These are phyloP conservation scores for Drosophila putrida DNA, from an alignment of 2,888 invertebrate genomes.

Conservation along the genomic window DNA sequence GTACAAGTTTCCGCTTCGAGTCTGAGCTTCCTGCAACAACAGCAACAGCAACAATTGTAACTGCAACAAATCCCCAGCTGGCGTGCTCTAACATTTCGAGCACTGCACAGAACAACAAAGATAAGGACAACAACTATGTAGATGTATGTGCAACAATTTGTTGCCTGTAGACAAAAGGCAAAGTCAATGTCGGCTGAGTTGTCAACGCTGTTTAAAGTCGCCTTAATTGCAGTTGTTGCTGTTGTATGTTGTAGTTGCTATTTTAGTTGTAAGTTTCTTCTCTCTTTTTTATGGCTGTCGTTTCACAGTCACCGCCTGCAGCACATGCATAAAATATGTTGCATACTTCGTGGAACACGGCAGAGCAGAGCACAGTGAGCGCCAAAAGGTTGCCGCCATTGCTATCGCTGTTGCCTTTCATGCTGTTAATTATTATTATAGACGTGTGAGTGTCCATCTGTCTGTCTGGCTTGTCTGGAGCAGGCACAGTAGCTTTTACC, in stretches of 20 bases:
- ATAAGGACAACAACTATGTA: constrained; percentile 54
- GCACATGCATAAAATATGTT: constrained; percentile 81
- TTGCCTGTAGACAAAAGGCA: constrained; percentile 63
- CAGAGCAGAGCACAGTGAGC: constrained; percentile 27
- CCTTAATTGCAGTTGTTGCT: constrained; percentile 74
- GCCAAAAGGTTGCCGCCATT: constrained; percentile 29
- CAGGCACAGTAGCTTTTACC: constrained; percentile 33
- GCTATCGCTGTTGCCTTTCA: constrained; percentile 58
- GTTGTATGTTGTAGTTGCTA: constrained; percentile 27
- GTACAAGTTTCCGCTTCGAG: constrained; percentile 72
- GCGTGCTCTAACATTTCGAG: constrained; percentile 51
- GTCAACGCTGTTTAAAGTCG: constrained; percentile 76
- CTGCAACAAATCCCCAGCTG: constrained; percentile 71
- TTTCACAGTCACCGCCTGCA: constrained; percentile 64
- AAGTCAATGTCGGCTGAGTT: constrained; percentile 76
- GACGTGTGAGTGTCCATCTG: constrained; percentile 77
- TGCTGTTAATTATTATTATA: constrained; percentile 84
- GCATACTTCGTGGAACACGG: constrained; percentile 61
- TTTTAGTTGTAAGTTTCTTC: constrained; percentile 23
- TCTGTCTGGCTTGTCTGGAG: constrained; percentile 42
- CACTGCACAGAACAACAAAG: constrained; percentile 26
- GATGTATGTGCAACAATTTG: constrained; percentile 72
- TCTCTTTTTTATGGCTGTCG: constrained; percentile 62
- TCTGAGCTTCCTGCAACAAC: constrained; percentile 68
- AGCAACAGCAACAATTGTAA: constrained; percentile 32